Base-by-base conservation (phyloP, 2,797 vertebrate genomes). In the Eospalax fontanierii region DNA sequence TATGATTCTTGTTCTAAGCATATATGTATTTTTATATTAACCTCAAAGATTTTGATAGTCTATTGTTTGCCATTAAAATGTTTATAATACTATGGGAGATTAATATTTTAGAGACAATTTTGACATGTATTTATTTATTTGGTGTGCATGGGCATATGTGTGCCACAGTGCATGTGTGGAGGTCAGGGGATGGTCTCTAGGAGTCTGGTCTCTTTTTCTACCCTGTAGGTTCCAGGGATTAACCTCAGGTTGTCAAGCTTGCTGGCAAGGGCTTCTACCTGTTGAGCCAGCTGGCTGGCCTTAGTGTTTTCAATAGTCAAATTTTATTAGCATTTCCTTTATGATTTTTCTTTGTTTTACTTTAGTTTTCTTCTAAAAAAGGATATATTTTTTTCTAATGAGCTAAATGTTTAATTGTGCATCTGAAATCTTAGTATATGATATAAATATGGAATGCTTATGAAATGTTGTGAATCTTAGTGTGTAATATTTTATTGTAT, bases 401-500 rank as follows among this genome's bases (percentile, higher is more conserved):
- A 80, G 35, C 2, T 33, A 40, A 87, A 83, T 87, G 43, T 65
- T 87, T 65, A 66, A 2, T 71, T 85, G 80, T 93, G 38, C 43
- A 40, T 88, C 40, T 90, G 76, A 15, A 54, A 65, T 78, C 87
- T 91, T 61, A 75, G 61, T 91, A 22, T 68, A 30, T 68, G 35
- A 61, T 28, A 73, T 33, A 68, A 74, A 40, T 75, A 74, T 40
- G 30, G 74, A 87, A 54, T 87, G 5, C 28, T 73, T 87, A 10
- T 59, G 26, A 40, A 74, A 73, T 74, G 63, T 43, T n/a, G n/a
- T n/a, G n/a, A n/a, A n/a, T n/a, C n/a, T n/a, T n/a, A n/a, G n/a
- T n/a, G n/a, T n/a, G n/a, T n/a, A n/a, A n/a, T n/a, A 90, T 74
- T 94, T 86, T 43, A 79, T 57, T 81, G 26, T 26, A 93, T 82